Percentiles rank a stretch among this genome's conserved stretches.
phyloP scores from a whole-genome alignment of 2,888 invertebrate genomes.

The Seira ritae region DNA sequence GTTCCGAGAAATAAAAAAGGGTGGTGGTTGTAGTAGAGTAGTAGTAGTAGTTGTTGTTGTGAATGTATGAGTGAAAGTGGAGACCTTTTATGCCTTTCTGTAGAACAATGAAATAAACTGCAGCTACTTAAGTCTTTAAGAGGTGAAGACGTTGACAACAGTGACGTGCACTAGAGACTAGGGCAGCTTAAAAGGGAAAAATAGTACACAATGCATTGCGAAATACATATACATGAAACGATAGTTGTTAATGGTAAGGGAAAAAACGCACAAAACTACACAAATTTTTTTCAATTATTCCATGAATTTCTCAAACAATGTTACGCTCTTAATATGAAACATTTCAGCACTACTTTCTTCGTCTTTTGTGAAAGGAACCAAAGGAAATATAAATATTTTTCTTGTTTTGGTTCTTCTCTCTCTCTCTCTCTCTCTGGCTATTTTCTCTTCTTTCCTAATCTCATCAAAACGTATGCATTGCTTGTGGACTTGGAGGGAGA shows the following conservation, averaged over 20 bases:
- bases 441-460: not conserved
- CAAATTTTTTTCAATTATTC: constrained; percentile 46
- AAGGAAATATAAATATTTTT: not conserved
- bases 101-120: constrained; percentile 14
- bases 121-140: constrained; percentile 9
- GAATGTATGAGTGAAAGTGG: too few relatives aligned
- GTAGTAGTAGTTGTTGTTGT: not conserved
- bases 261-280: not conserved
- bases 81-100: not conserved
- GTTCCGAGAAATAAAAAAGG: not conserved
- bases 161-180: constrained; percentile 7
- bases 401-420: not conserved
- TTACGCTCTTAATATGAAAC: not conserved
- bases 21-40: not conserved
- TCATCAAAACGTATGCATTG: not conserved
- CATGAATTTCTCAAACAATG: constrained; percentile 18
- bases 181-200: not conserved
- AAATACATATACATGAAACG: too few relatives aligned
- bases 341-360: not conserved
- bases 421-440: too few relatives aligned
- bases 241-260: too few relatives aligned
- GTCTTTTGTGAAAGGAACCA: not conserved
- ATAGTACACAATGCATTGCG: too few relatives aligned
- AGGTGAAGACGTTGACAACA: constrained; percentile 16
- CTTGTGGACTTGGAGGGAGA: not conserved